Percentiles rank a stretch among this genome's conserved stretches.
phyloP scores from a whole-genome alignment of 2,888 invertebrate species.

The Muscina levida region DNA sequence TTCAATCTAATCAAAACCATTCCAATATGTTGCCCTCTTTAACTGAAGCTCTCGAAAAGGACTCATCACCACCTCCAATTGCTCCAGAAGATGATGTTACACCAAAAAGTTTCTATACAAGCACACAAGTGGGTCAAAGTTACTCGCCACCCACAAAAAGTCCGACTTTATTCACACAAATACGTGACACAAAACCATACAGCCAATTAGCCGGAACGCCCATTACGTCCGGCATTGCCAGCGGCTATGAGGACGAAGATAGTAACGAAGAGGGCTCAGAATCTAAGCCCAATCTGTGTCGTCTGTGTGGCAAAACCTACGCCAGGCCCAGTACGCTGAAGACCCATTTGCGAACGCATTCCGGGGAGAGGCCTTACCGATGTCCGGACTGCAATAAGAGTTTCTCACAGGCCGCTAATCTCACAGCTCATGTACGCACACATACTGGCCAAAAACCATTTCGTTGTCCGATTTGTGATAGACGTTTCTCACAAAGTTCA shows the following conservation, averaged over 20 bases:
- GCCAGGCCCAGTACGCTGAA: conserved; percentile 98
- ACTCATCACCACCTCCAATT: conserved; percentile 74
- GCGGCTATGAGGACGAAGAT: conserved; percentile 86
- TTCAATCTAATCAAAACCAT: conserved; percentile 69
- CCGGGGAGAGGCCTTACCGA: conserved; percentile 89
- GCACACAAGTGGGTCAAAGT: conserved; percentile 71
- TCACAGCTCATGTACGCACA: conserved; percentile 94
- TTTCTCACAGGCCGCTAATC: conserved; percentile 98
- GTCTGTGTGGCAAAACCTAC: conserved; percentile 97
- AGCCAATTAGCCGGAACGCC: conserved; percentile 55
- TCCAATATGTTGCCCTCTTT: conserved; percentile 80
- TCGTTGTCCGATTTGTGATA: conserved; percentile 97
- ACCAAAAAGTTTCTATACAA: conserved; percentile 78
- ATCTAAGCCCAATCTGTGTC: conserved; percentile 92
- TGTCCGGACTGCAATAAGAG: conserved; percentile 97
- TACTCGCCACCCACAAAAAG: conserved; percentile 78
- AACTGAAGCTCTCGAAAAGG: conserved; percentile 71
- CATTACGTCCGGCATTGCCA: conserved; percentile 74
- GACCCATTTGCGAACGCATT: conserved; percentile 97
- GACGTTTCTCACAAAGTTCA: conserved; percentile 97
- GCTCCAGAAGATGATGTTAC: conserved; percentile 70
- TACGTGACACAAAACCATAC: conserved; percentile 72
- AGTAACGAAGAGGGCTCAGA: conserved; percentile 80
- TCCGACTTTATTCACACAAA: conserved; percentile 70
- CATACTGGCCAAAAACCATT: conserved; percentile 99